Percentiles rank a stretch among this genome's conserved stretches.
Evolutionary conservation across 2,888 invertebrate genomes (phyloP).

Genomic region (Sipha maydis): DNA sequence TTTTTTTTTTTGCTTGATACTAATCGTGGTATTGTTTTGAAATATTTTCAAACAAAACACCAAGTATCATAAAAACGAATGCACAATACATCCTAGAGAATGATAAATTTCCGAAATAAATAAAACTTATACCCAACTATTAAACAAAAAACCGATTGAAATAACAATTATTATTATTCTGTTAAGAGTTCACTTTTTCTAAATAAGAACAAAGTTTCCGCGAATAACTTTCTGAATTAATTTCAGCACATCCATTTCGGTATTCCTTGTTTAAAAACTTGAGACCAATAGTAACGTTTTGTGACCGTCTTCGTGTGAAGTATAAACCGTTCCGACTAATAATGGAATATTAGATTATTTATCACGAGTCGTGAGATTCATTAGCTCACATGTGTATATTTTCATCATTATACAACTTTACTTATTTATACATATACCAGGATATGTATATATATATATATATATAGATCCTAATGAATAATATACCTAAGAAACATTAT

Average conservation of each 20-base stretch:
- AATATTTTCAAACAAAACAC: constrained; percentile 12
- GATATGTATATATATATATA: too few species aligned
- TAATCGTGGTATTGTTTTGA: constrained; percentile 35
- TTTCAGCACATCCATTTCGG: neutral
- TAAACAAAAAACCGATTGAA: neutral
- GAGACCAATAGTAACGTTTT: neutral
- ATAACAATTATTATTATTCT: neutral
- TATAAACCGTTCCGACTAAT: too few species aligned
- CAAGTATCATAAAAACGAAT: neutral
- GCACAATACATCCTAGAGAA: constrained; percentile 7
- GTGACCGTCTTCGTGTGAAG: neutral
- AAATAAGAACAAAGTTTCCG: neutral
- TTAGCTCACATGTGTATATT: too few species aligned
- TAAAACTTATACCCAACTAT: neutral
- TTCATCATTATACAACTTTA: too few species aligned
- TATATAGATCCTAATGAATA: too few species aligned
- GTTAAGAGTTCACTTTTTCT: neutral
- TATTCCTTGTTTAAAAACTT: neutral
- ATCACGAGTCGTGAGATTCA: too few species aligned
- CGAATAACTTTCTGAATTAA: neutral
- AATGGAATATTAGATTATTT: too few species aligned
- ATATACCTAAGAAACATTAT: too few species aligned
- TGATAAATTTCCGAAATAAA: constrained; percentile 22
- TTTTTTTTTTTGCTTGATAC: constrained; percentile 7
- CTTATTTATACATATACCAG: too few species aligned